phyloP scores from a whole-genome alignment of 2,113 vertebrate species.

The Sisor rabdophorus region DNA sequence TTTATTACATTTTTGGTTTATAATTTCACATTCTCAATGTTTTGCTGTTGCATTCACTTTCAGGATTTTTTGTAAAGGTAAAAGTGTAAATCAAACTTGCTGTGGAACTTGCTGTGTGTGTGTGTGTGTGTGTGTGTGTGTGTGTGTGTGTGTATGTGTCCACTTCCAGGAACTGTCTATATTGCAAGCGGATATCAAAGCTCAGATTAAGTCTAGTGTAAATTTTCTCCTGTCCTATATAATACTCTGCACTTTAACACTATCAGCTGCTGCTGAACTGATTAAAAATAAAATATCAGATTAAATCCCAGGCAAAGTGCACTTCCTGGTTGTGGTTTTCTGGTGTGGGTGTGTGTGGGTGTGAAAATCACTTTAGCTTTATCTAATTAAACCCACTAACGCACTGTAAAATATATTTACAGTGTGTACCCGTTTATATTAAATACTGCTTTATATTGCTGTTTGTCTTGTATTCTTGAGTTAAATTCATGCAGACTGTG shows the following conservation, averaged over 20 bases:
- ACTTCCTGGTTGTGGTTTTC: background rate
- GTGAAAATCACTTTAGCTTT: background rate
- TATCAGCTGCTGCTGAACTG: no score
- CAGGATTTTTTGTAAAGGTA: conserved; percentile 26
- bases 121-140: background rate
- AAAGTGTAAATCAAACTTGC: background rate
- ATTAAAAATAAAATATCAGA: no score
- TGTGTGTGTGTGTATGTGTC: background rate
- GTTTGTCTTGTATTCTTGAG: no score
- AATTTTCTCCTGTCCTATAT: background rate
- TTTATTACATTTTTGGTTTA: no score
- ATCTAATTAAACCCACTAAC: background rate
- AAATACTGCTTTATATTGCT: no score
- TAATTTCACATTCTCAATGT: background rate
- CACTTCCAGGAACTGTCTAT: background rate
- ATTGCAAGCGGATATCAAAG: background rate
- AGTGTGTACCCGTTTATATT: no score
- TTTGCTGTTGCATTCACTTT: background rate
- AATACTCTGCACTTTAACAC: background rate
- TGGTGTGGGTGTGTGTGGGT: background rate
- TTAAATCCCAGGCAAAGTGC: background rate
- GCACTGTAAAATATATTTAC: no score
- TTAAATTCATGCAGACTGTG: no score
- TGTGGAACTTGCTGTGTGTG: background rate
- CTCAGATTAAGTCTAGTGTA: background rate